Percentiles rank a stretch among this genome's conserved stretches.
phyloP scores from a whole-genome alignment of 2,888 invertebrate species.

The Cepaea hortensis region DNA sequence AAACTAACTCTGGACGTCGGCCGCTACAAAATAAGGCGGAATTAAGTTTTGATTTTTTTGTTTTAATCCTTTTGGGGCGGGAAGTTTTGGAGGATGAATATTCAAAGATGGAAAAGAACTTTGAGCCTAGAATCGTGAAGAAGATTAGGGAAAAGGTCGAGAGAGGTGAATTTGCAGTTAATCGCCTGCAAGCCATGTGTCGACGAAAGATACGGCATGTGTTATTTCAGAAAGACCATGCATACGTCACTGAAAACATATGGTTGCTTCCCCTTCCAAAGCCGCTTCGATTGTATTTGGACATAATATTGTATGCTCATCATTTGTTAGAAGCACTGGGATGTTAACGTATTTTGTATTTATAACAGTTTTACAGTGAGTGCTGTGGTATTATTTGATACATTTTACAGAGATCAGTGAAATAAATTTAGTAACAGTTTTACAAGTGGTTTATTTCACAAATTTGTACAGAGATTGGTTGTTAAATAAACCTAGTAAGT shows the following conservation, averaged over 20 bases:
- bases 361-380: not conserved
- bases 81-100: slow-evolving; percentile 34
- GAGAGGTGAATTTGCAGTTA: slow-evolving; percentile 26
- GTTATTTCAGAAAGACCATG: slow-evolving; percentile 34
- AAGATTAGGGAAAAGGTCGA: slow-evolving; percentile 21
- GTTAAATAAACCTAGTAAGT: not conserved
- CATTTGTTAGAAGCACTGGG: slow-evolving; percentile 33
- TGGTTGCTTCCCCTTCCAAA: slow-evolving; percentile 41
- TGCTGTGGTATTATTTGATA: not conserved
- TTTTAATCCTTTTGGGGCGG: slow-evolving; percentile 42
- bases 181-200: slow-evolving; percentile 32
- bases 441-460: not conserved
- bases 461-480: not conserved
- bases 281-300: slow-evolving; percentile 40
- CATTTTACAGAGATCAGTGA: not conserved
- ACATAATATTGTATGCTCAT: slow-evolving; percentile 38
- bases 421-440: not conserved
- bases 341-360: not conserved
- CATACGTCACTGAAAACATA: slow-evolving; percentile 26
- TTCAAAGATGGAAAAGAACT: slow-evolving; percentile 41
- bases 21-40: slow-evolving; percentile 42
- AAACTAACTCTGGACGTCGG: slow-evolving; percentile 32
- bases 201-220: slow-evolving; percentile 18
- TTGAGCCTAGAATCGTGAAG: slow-evolving; percentile 11
- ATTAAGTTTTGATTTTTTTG: slow-evolving; percentile 42